Evolutionary conservation across 2,888 invertebrate genomes (phyloP), one percentile per base, ranked within the genome.

Genomic region (Apomyelois bistriatella): DNA sequence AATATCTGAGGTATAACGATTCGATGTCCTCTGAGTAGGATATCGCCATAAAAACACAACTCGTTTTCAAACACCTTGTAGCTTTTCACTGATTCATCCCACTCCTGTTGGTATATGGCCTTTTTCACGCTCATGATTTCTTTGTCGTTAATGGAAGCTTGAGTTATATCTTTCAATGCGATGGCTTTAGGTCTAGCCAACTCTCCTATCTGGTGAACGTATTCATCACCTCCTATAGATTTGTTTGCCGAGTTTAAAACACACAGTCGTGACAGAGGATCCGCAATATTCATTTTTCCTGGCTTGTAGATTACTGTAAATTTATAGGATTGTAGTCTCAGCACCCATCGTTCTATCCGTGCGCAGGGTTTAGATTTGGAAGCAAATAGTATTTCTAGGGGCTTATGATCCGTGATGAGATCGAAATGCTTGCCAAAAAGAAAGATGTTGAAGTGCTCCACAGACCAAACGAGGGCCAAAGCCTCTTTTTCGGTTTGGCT

Each of bases 141-240:
- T 1, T 9, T 15, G 15, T 61, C 58, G 0, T 56, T 28, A 3
- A 59, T 22, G 7, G 64, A 53, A 6, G 58, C 56, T 0, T 62
- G 61, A n/a, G 62, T 35, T 0, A 42, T 12, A 7, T 3, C 12
- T n/a, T 10, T 4, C 22, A 42, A 4, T 12, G 42, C 5, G 3
- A 42, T 12, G 5, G 59, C 66, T 0, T 61, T 58, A 6, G 64
- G 65, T 36, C 64, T 64, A 10, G 64, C 63, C 46, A 62, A 62
- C 0, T 65, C 62, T n/a, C 65, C 53, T 0, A 65, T 61, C 17
- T 57, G 51, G 9, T 43, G 28, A 2, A 43, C 9, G 10, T 0
- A 62, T 62, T 10, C 1, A 0, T 43, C 42, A 12, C 7, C 7
- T 3, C 7, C 28, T 8, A 6, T 6, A 7, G n/a, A 1, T 7